Evolutionary conservation across 2,113 vertebrate genomes (phyloP), one percentile per base, ranked within the genome.

Genomic region (Ptychochromis oligacanthus): DNA sequence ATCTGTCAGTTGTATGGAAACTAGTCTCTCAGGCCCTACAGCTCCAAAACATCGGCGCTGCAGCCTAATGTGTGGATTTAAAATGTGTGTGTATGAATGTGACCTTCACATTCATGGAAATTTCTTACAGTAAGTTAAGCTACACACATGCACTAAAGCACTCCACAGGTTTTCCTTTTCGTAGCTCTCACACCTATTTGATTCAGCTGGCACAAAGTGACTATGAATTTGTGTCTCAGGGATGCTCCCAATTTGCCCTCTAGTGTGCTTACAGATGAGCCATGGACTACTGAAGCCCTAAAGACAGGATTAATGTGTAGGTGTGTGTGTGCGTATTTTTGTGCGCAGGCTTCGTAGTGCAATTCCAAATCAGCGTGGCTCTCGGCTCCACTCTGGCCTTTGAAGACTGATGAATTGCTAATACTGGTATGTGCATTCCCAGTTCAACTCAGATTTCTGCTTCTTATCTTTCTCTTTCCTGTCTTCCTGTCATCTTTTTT

Each of bases 361-460:
- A 60, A 5, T 78, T 90, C 78, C 78, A 84, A 62, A 86, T 95
- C 72, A 59, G 64, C 85, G 82, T 91, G 86, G 86, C 52, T 92
- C 91, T 77, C 62, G 57, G 76, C 31, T 91, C 89, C 88, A 40
- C 75, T 57, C 80, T 87, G 83, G 75, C 74, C 93, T 95, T 93
- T 92, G 79, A 93, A 90, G 93, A 80, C 87, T 93, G 61, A 38
- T 81, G 84, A 91, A 95, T 91, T 89, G 80, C 81, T 88, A 88
- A 91, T 89, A 80, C 88, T n/a, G n/a, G n/a, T n/a, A n/a, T n/a
- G 84, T 90, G 92, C 81, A 94, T 92, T 91, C 77, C 89, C 65
- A 34, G 76, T 31, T 28, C 10, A 31, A 55, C 20, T 58, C 36
- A 4, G 4, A 70, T 14, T 75, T 20, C 18, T 75, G 76, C 64